Evolutionary conservation across 2,113 vertebrate species (phyloP), one percentile per base, ranked within the genome.

Genomic region (Corvus moneduloides): DNA sequence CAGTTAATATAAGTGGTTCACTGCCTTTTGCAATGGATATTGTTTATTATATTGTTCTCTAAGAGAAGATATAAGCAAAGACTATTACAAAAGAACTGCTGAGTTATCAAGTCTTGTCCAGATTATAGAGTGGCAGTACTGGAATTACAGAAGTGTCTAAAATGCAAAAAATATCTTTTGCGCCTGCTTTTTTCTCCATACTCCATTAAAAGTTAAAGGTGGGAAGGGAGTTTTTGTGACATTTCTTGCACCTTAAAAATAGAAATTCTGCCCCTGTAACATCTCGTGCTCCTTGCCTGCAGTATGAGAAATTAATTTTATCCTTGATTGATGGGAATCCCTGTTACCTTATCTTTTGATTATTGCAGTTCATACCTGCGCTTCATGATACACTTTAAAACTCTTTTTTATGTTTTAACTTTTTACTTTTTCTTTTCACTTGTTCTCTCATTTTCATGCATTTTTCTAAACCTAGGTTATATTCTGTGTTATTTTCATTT

Each of bases 221-320:
- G 6, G 6, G 6, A 10, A n/a, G 8, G 17, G 48, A 67, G 26
- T 13, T 59, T 62, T 87, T 67, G 18, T 72, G 62, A 54, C 10
- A 55, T 30, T 81, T 87, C 2, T 21, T 67, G 28, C 1, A 54
- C 28, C 32, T 56, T 68, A 52, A 48, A n/a, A 85, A 39, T 11
- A 85, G 4, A 16, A 61, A 30, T 49, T 33, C 32, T 72, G 4
- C 46, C 19, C 22, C 17, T 66, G 15, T 28, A 67, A 10, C 18
- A 83, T 7, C 26, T 32, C 0, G 0, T 55, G 23, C 9, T 64
- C 3, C 10, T 59, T 79, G 39, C 8, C 21, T 63, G 17, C 11
- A 83, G 19, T 68, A n/a, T 0, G 7, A 56, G 16, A 13, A 79
- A 41, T 22, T 35, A 74, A 15, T 23, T 52, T 4, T 6, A 49